Evolutionary conservation across 1,140 invertebrate genomes (phyloP).

Genomic region (Homalodisca vitripennis): DNA sequence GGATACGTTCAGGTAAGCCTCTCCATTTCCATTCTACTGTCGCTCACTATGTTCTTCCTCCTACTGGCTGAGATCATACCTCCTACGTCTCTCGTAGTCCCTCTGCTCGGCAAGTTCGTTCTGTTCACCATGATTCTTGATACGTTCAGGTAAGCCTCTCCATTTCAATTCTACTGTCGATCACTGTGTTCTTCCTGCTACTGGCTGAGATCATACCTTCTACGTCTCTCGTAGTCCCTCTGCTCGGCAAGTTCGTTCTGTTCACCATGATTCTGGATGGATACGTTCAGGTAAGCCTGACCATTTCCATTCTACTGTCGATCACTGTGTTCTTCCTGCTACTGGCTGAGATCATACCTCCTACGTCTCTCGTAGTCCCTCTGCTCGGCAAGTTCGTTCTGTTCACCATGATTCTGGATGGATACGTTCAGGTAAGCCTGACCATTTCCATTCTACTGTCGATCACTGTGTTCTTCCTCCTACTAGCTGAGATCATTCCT

Average conservation of each 20-base stretch:
- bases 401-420: constrained; percentile 99
- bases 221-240: too few relatives aligned
- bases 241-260: too few relatives aligned
- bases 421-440: constrained; percentile 83
- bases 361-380: constrained; percentile 96
- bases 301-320: constrained; percentile 98
- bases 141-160: constrained; percentile 80
- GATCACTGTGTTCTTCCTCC: too few relatives aligned
- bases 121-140: constrained; percentile 99
- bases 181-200: too few relatives aligned
- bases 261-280: too few relatives aligned
- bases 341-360: constrained; percentile 97
- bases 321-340: constrained; percentile 99
- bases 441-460: too few relatives aligned
- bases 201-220: too few relatives aligned
- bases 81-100: constrained; percentile 96
- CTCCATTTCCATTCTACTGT: constrained; percentile 98
- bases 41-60: constrained; percentile 99
- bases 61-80: constrained; percentile 98
- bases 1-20: constrained; percentile 78
- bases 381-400: constrained; percentile 98
- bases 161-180: too few relatives aligned
- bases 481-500: too few relatives aligned
- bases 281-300: constrained; percentile 79
- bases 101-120: constrained; percentile 97